A percentile compares a stretch with the other conserved stretches of the same genome.
Conservation (phyloP, 2,113 vertebrate species). For the Salvator merianae region DNA sequence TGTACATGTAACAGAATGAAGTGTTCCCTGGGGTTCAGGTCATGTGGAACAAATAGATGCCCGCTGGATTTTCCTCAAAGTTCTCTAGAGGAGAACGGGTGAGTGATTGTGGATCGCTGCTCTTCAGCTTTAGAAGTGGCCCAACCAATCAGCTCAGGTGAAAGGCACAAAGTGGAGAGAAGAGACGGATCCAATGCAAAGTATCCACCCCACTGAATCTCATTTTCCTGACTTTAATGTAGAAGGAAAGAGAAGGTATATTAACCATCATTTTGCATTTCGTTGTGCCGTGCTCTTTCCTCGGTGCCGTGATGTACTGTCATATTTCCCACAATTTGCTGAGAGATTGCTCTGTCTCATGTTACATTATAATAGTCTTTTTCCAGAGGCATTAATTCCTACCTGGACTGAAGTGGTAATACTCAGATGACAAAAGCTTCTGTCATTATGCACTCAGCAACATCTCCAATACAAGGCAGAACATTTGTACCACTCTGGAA, state of each 20-base stretch:
- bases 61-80: too few relatives aligned
- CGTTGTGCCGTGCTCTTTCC: neutral
- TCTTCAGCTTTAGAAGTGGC: neutral
- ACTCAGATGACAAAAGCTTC: constrained; percentile 34
- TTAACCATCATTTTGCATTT: constrained; percentile 39
- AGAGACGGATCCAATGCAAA: constrained; percentile 25
- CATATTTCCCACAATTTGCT: constrained; percentile 23
- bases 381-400: constrained; percentile 40
- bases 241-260: constrained; percentile 38
- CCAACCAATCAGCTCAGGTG: neutral
- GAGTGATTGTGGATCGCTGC: too few relatives aligned
- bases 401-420: constrained; percentile 27
- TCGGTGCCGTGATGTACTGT: neutral
- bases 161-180: neutral
- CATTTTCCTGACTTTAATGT: constrained; percentile 35
- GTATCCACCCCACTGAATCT: neutral
- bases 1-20: too few relatives aligned
- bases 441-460: constrained; percentile 30
- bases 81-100: too few relatives aligned
- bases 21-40: too few relatives aligned
- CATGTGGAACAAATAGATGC: too few relatives aligned
- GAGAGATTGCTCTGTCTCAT: constrained; percentile 33
- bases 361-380: constrained; percentile 26
- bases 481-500: constrained; percentile 29
- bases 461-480: constrained; percentile 20